These are phyloP conservation scores for Ciconia stormi DNA, from an alignment of 2,113 vertebrate genomes.

Conservation along the genomic window DNA sequence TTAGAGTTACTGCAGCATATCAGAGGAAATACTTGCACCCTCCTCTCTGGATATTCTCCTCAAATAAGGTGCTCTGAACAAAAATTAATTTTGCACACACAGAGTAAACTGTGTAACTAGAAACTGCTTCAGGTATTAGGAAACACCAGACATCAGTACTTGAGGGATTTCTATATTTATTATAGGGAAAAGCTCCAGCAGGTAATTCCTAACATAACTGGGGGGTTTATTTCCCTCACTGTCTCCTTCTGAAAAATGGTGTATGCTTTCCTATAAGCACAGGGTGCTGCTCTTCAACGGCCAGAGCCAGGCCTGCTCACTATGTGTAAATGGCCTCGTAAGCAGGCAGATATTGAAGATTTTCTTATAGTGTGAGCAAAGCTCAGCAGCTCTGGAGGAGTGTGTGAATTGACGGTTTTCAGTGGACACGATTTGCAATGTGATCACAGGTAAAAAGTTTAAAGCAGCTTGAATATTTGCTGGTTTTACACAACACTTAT, in stretches of 20 bases:
- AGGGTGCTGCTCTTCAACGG: background rate
- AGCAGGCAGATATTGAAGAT: background rate
- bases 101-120: background rate
- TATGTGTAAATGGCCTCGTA: fast-evolving
- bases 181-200: background rate
- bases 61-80: background rate
- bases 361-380: background rate
- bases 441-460: background rate
- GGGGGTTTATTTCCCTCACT: background rate
- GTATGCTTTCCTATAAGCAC: background rate
- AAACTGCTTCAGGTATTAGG: background rate
- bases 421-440: fast-evolving
- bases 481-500: background rate
- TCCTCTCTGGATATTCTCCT: background rate
- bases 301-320: background rate
- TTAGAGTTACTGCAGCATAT: background rate
- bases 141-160: background rate
- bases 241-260: background rate
- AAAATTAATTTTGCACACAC: background rate
- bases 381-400: background rate
- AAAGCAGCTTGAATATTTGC: background rate
- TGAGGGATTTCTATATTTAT: background rate
- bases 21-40: background rate
- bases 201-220: background rate
- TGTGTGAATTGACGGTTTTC: background rate